Percentiles rank a stretch among this genome's conserved stretches.
Evolutionary conservation across 2,113 vertebrate species (phyloP).

Genomic region (Phaethon lepturus): DNA sequence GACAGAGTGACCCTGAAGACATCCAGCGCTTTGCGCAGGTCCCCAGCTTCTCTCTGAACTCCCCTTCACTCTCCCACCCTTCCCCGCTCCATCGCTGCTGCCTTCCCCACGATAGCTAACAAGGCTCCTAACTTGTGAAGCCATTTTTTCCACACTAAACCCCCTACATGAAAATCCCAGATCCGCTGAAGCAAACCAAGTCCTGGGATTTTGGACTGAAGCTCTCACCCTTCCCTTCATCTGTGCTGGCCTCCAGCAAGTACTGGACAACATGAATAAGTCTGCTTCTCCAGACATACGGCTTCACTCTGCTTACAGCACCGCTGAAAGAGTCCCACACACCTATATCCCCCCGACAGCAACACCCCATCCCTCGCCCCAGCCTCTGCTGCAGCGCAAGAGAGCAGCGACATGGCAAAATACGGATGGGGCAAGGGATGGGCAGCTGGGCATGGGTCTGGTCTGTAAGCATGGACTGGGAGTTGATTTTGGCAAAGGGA

Average conservation of each 20-base stretch:
- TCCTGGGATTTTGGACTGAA: neutral
- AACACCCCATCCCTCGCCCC: neutral
- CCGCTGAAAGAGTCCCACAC: neutral
- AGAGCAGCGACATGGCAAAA: neutral
- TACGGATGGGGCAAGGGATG: neutral
- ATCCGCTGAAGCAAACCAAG: neutral
- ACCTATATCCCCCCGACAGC: too few relatives aligned
- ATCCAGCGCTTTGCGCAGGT: neutral
- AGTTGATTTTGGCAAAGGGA: neutral
- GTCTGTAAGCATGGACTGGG: neutral
- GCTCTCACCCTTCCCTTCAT: neutral
- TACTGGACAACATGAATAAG: neutral
- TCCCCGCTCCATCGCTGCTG: fast-evolving
- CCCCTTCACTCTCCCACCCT: neutral
- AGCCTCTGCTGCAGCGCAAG: neutral
- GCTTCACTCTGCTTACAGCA: neutral
- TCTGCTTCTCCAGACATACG: neutral
- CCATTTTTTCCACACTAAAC: neutral
- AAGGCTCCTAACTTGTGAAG: neutral
- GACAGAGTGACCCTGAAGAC: neutral
- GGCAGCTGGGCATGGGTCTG: neutral
- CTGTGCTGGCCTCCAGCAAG: neutral
- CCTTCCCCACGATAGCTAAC: neutral
- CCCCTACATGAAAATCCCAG: neutral
- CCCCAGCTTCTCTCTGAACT: neutral